Evolutionary conservation across 2,888 invertebrate genomes (phyloP).

Genomic region (Ornithoptera priamus): DNA sequence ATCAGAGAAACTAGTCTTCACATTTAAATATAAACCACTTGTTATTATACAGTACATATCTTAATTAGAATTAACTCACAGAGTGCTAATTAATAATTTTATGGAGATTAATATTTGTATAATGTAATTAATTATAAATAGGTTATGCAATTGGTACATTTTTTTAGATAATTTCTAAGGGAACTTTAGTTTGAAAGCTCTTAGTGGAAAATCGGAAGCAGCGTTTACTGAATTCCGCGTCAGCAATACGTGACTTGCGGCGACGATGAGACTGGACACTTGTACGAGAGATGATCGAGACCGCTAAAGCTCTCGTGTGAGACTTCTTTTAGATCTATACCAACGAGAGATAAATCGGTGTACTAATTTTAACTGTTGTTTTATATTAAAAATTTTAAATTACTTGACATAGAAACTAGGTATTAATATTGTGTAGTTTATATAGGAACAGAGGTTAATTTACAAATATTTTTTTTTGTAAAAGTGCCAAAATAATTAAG

Average conservation of each 20-base stretch:
- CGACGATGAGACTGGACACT: conserved; percentile 22
- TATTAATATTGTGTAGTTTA: neutral
- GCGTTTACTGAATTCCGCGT: conserved; percentile 24
- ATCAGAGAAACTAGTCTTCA: conserved; percentile 40
- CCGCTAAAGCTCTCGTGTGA: conserved; percentile 10
- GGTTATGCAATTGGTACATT: neutral
- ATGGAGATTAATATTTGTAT: neutral
- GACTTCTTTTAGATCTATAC: conserved; percentile 8
- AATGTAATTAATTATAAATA: neutral
- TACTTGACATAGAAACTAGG: neutral
- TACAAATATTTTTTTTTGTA: too few relatives aligned
- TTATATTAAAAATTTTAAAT: neutral
- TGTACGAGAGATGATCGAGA: conserved; percentile 13
- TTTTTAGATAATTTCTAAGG: conserved; percentile 9
- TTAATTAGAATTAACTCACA: neutral
- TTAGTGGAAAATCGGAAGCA: conserved; percentile 20
- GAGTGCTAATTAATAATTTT: neutral
- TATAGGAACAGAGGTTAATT: neutral
- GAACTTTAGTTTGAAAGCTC: conserved; percentile 14
- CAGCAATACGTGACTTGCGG: conserved; percentile 29
- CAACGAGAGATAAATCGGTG: neutral
- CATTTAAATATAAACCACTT: conserved; percentile 38
- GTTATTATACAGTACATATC: conserved; percentile 15
- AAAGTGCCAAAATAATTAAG: too few relatives aligned
- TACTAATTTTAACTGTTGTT: neutral